Conservation (phyloP, 2,113 vertebrate genomes). For the Coreoperca whiteheadi region DNA sequence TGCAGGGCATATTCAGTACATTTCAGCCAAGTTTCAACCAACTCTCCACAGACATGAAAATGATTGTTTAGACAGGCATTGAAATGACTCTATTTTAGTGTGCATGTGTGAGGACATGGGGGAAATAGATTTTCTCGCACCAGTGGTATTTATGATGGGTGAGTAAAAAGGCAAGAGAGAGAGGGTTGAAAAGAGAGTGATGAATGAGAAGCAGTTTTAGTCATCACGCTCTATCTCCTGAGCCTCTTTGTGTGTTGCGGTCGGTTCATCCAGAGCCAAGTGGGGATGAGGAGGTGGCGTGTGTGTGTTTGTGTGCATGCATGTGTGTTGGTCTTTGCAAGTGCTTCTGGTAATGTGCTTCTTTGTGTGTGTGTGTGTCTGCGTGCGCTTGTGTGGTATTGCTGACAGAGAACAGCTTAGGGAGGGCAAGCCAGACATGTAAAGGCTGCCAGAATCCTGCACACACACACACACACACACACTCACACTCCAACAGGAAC, state of each 20-base stretch:
- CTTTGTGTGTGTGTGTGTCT: conserved; percentile 12
- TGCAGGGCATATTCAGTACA: conserved; percentile 4
- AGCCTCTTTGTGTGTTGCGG: conserved; percentile 76
- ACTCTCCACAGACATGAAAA: conserved; percentile 51
- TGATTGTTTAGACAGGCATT: conserved; percentile 42
- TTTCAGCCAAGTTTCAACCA: conserved; percentile 48
- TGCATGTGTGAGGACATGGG: conserved; percentile 57
- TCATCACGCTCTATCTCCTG: conserved; percentile 79
- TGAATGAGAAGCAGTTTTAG: conserved; percentile 77
- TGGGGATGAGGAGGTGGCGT: conserved; percentile 44
- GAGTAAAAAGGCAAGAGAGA: conserved; percentile 54
- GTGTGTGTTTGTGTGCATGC: conserved; percentile 24
- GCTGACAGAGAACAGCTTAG: conserved; percentile 83
- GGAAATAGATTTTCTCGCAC: conserved; percentile 72
- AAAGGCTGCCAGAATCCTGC: conserved; percentile 78
- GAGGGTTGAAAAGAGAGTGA: conserved; percentile 55
- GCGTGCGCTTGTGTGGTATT: conserved; percentile 51
- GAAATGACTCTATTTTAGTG: conserved; percentile 62
- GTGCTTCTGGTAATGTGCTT: conserved; percentile 42
- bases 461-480: conserved; percentile 57
- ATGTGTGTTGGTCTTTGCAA: conserved; percentile 17
- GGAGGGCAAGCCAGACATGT: conserved; percentile 72
- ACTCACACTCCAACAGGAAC: conserved; percentile 74
- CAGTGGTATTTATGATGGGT: conserved; percentile 69
- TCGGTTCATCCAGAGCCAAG: conserved; percentile 79